Percentiles rank a stretch among this genome's conserved stretches.
These are phyloP conservation scores for Ornithorhynchus anatinus DNA, from an alignment of 2,113 vertebrate genomes.

Conservation along the genomic window DNA sequence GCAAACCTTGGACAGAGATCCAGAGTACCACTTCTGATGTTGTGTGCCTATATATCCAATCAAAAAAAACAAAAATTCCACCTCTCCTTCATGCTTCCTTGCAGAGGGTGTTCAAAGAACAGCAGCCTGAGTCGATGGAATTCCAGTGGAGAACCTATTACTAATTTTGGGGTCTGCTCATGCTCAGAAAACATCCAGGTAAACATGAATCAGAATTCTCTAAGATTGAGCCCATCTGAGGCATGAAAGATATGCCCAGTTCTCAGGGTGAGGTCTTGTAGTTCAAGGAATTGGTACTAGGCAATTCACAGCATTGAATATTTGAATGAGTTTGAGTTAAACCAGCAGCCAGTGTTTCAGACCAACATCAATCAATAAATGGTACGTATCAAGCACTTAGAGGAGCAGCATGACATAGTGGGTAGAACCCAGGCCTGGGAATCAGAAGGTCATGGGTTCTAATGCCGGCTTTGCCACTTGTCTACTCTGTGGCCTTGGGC, in stretches of 20 bases:
- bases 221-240: neutral
- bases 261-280: neutral
- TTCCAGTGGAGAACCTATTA: slow-evolving; percentile 68
- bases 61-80: neutral
- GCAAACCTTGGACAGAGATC: neutral
- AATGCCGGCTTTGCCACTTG: no score
- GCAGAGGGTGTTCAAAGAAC: slow-evolving; percentile 76
- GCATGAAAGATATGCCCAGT: neutral
- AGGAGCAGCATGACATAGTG: no score
- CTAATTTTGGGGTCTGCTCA: slow-evolving; percentile 76
- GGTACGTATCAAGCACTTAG: no score
- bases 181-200: slow-evolving; percentile 78
- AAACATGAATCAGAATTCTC: slow-evolving; percentile 30
- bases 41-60: no score
- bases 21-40: no score
- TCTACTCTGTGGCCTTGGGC: no score
- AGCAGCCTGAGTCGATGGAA: slow-evolving; percentile 70
- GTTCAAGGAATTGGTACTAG: neutral
- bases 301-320: neutral
- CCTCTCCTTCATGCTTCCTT: slow-evolving; percentile 42
- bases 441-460: no score
- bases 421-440: no score
- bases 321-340: no score
- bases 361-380: no score
- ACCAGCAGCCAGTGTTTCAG: no score